phyloP scores from a whole-genome alignment of 2,888 invertebrate species.

The Heteromyza rotundicornis region DNA sequence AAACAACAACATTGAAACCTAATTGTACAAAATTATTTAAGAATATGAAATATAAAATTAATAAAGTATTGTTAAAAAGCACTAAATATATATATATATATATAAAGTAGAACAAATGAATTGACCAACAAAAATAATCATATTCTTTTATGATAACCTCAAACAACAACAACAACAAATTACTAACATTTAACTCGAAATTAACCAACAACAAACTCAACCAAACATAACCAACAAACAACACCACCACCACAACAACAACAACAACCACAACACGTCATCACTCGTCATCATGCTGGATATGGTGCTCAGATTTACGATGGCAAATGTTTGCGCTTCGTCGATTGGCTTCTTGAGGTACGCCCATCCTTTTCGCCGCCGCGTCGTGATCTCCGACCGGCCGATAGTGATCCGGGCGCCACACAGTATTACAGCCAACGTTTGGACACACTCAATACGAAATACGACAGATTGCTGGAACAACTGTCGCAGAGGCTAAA shows the following conservation, averaged over 20 bases:
- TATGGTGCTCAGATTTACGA: constrained; percentile 58
- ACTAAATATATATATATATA: constrained; percentile 47
- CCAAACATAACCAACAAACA: constrained; percentile 23
- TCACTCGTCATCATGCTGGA: neutral
- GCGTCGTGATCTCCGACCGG: constrained; percentile 58
- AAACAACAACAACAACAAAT: constrained; percentile 29
- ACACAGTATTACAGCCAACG: constrained; percentile 62
- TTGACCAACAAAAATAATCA: constrained; percentile 25
- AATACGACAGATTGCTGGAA: constrained; percentile 62
- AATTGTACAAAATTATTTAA: constrained; percentile 8
- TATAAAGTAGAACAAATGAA: constrained; percentile 15
- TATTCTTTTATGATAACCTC: constrained; percentile 44
- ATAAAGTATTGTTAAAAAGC: constrained; percentile 52
- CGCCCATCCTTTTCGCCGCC: constrained; percentile 63
- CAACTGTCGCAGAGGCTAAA: constrained; percentile 61
- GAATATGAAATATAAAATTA: constrained; percentile 39
- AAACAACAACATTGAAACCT: constrained; percentile 3
- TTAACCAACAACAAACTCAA: constrained; percentile 39
- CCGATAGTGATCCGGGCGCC: constrained; percentile 61
- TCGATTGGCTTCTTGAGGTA: constrained; percentile 62
- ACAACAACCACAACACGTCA: constrained; percentile 13
- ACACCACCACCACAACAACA: constrained; percentile 29
- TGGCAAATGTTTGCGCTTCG: constrained; percentile 62
- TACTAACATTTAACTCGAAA: constrained; percentile 55
- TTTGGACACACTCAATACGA: constrained; percentile 60